These are phyloP conservation scores for Mystacides longicornis DNA, from an alignment of 2,888 invertebrate genomes.

Conservation along the genomic window DNA sequence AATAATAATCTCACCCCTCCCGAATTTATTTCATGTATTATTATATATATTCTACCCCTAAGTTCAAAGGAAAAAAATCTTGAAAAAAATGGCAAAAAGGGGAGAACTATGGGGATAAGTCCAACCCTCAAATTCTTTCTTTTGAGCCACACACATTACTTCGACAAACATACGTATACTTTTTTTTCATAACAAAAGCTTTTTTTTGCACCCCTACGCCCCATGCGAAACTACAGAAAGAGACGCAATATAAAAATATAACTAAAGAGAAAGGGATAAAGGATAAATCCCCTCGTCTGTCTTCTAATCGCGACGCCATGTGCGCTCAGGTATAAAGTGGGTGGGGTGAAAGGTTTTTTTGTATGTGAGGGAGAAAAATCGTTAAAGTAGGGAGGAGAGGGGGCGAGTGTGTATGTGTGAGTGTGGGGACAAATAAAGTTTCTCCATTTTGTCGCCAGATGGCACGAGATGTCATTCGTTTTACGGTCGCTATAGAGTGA, in stretches of 20 bases:
- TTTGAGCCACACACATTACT: constrained; percentile 22
- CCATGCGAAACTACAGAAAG: constrained; percentile 9
- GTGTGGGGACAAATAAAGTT: constrained; percentile 20
- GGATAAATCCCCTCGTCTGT: constrained; percentile 8
- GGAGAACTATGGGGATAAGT: constrained; percentile 22
- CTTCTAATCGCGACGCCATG: constrained; percentile 19
- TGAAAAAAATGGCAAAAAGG: constrained; percentile 20
- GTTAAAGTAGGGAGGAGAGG: constrained; percentile 22
- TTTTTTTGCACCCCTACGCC: constrained; percentile 19
- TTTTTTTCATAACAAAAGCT: constrained; percentile 19
- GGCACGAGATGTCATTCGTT: constrained; percentile 22
- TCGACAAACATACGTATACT: constrained; percentile 21
- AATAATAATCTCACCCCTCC: constrained; percentile 21
- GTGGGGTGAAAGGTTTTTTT: constrained; percentile 19
- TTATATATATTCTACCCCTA: constrained; percentile 17
- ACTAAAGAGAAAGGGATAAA: constrained; percentile 13
- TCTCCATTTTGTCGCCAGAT: constrained; percentile 22
- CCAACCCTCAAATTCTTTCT: constrained; percentile 24
- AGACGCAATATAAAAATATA: constrained; percentile 11
- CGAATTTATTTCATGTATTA: constrained; percentile 13
- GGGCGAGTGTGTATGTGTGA: constrained; percentile 8
- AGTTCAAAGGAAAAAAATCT: constrained; percentile 22
- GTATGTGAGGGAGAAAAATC: constrained; percentile 24
- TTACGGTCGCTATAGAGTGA: constrained; percentile 10
- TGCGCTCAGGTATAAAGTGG: constrained; percentile 25